Percentiles rank a stretch among this genome's conserved stretches.
Evolutionary conservation across 2,888 invertebrate genomes (phyloP).

Genomic region (Monopis laevigella): DNA sequence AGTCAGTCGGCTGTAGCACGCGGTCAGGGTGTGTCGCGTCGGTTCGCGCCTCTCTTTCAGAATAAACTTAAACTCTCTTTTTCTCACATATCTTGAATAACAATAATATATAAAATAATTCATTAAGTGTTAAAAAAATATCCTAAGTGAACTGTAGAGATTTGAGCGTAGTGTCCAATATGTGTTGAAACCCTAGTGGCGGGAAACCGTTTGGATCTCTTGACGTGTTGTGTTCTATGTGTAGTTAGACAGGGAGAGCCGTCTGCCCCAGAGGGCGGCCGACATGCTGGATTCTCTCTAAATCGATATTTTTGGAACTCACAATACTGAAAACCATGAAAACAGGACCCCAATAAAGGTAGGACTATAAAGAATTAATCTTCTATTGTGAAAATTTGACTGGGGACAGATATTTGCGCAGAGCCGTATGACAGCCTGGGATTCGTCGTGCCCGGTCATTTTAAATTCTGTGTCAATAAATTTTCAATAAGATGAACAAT

Average conservation of each 20-base stretch:
- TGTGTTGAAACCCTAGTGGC: constrained; percentile 60
- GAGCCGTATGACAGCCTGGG: too few relatives aligned
- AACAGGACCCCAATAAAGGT: constrained; percentile 59
- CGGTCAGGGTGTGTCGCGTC: constrained; percentile 39
- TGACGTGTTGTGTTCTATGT: constrained; percentile 66
- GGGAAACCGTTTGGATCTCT: constrained; percentile 65
- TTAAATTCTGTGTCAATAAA: too few relatives aligned
- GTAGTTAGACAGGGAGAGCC: constrained; percentile 55
- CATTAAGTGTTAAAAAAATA: constrained; percentile 46
- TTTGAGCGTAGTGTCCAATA: neutral
- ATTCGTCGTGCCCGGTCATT: too few relatives aligned
- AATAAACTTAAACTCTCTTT: constrained; percentile 54
- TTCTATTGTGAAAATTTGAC: too few relatives aligned
- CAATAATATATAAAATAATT: constrained; percentile 12
- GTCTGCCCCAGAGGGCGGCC: constrained; percentile 63
- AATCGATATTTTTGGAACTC: constrained; percentile 66
- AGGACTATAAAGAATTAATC: too few relatives aligned
- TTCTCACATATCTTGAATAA: constrained; percentile 34
- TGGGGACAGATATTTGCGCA: too few relatives aligned
- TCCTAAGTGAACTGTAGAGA: neutral
- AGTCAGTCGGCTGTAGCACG: constrained; percentile 49
- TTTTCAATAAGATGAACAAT: too few relatives aligned
- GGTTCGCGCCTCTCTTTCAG: constrained; percentile 20
- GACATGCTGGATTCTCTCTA: constrained; percentile 65
- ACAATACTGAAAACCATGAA: constrained; percentile 58